Evolutionary conservation across 2,888 invertebrate genomes (phyloP), one percentile per base, ranked within the genome.

Genomic region (Diploptera punctata): DNA sequence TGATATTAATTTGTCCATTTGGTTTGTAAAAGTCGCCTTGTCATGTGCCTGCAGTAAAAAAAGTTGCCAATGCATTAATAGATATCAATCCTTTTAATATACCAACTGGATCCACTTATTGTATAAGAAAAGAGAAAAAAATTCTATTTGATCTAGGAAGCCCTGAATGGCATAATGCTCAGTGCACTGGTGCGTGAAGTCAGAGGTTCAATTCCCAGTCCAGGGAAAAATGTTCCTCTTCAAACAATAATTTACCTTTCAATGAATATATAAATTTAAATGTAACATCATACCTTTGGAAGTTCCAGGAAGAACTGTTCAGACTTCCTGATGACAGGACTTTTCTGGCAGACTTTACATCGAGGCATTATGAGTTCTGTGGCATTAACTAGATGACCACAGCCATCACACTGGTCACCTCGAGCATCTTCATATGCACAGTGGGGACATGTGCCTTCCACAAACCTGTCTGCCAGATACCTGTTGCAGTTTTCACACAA

Each of bases 341-440:
- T 84, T 33, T 83, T 85, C n/a, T 86, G 85, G 82, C 99, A 99
- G 1, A 93, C 84, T 84, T 98, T 98, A 82, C 98, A 99, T 10
- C 93, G 86, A 0, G 98, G 96, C 73, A 90, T 86, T 73, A 91
- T 87, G 31, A 99, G 85, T 73, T 99, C 98, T 0, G 89, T 88
- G 0, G 99, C 97, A 82, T 98, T 99, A 70, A 99, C 93, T 10
- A 99, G 87, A 81, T 97, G 96, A 1, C 98, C 96, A 81, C 99
- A 99, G 77, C 93, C 93, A 83, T 99, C 99, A 82, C 99, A 99
- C 83, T 99, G 99, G 85, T 99, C 99, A 1, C 99, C 99, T 49
- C 99, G 88, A 0, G 99, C 99, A 81, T 94, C 93, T 77, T 93
- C 94, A 83, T 94, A 99, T 2, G 87, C 87, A 80, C 99, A 99